phyloP scores from a whole-genome alignment of 2,888 invertebrate species.

The Apotomis turbidana region DNA sequence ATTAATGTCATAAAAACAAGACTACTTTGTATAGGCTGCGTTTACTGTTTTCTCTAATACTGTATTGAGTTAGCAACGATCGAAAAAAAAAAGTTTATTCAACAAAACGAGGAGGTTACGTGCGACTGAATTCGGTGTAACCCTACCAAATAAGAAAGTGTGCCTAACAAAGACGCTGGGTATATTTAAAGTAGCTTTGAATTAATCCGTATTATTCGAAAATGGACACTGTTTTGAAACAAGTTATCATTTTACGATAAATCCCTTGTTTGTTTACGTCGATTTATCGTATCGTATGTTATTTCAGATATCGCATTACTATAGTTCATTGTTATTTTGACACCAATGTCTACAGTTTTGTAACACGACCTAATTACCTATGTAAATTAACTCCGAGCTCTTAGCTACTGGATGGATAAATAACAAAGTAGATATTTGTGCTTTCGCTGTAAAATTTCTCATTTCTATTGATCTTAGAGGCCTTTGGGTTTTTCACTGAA shows the following conservation, averaged over 20 bases:
- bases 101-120: constrained; percentile 77
- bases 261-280: constrained; percentile 33
- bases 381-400: constrained; percentile 10
- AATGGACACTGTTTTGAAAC: constrained; percentile 54
- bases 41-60: constrained; percentile 34
- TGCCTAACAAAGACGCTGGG: constrained; percentile 62
- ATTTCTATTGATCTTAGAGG: too few relatives aligned
- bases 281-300: constrained; percentile 27
- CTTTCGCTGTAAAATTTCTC: too few relatives aligned
- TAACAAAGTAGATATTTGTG: neutral
- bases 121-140: constrained; percentile 47
- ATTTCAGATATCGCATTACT: constrained; percentile 26
- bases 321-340: constrained; percentile 36
- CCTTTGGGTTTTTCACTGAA: too few relatives aligned
- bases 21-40: constrained; percentile 10
- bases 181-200: constrained; percentile 46
- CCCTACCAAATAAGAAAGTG: constrained; percentile 57
- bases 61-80: constrained; percentile 60
- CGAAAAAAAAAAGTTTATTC: constrained; percentile 63
- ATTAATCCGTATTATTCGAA: constrained; percentile 48
- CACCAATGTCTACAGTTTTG: constrained; percentile 25
- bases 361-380: constrained; percentile 24
- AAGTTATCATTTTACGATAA: constrained; percentile 36
- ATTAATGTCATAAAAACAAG: constrained; percentile 14
- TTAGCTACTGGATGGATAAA: neutral